Percentiles rank a stretch among this genome's conserved stretches.
Conservation (phyloP, 2,888 invertebrate genomes). For the Acanthosepion pharaonis region DNA sequence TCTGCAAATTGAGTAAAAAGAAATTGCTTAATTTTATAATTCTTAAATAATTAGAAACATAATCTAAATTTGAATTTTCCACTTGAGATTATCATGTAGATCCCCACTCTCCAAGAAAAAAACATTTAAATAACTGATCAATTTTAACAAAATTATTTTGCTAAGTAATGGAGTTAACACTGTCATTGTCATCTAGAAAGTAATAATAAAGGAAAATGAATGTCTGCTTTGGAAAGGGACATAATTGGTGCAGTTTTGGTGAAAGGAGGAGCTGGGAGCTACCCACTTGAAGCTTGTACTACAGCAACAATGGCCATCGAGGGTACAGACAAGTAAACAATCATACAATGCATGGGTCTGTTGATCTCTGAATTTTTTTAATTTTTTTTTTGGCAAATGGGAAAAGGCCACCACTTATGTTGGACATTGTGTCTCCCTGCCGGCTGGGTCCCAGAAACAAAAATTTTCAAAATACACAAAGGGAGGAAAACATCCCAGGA, state of each 20-base stretch:
- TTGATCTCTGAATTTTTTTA: neutral
- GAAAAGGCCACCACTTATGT: neutral
- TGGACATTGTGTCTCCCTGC: neutral
- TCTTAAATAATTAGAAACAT: too few relatives aligned
- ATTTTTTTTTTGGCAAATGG: neutral
- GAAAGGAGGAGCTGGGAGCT: neutral
- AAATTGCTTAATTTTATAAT: too few relatives aligned
- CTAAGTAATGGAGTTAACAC: neutral
- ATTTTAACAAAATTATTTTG: too few relatives aligned
- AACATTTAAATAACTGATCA: too few relatives aligned
- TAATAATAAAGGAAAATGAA: neutral
- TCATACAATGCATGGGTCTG: neutral
- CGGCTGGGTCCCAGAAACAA: neutral
- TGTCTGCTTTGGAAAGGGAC: neutral
- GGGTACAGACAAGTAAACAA: neutral
- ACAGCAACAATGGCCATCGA: neutral
- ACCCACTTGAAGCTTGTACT: neutral
- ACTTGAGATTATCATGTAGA: too few relatives aligned
- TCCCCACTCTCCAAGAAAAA: too few relatives aligned
- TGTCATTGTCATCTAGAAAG: neutral
- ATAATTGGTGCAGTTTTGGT: neutral
- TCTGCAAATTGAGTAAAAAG: too few relatives aligned
- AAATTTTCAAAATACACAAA: neutral
- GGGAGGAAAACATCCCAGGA: neutral
- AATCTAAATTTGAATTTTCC: too few relatives aligned